phyloP scores from a whole-genome alignment of 2,888 invertebrate species.

The Zhengitettix transpicula region DNA sequence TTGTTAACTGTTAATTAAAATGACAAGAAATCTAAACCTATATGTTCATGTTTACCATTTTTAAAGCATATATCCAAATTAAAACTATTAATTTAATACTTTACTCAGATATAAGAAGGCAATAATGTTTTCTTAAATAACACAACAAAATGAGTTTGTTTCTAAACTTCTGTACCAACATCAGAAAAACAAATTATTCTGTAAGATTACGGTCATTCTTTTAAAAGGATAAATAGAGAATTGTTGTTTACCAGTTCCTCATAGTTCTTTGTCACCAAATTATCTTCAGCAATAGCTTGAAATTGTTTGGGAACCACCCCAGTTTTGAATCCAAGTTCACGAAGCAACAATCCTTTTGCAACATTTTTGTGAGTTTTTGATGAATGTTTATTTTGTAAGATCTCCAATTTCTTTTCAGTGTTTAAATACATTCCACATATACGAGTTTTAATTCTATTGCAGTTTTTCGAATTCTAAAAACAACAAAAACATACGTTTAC shows the following conservation, averaged over 20 bases:
- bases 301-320: slow-evolving; percentile 24
- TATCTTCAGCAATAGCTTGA: slow-evolving; percentile 46
- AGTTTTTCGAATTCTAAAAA: no score
- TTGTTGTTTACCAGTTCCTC: slow-evolving; percentile 38
- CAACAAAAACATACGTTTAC: no score
- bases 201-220: not conserved
- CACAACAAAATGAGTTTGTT: no score
- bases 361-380: slow-evolving; percentile 7
- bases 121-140: no score
- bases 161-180: no score
- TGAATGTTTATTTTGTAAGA: not conserved
- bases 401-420: not conserved
- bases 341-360: slow-evolving; percentile 9
- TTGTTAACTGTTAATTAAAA: no score
- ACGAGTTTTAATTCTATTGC: not conserved
- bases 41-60: no score
- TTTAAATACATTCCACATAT: not conserved
- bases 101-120: not conserved
- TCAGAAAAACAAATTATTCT: no score
- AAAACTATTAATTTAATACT: not conserved
- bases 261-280: slow-evolving; percentile 39
- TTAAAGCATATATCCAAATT: no score
- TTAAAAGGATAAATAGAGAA: slow-evolving; percentile 7
- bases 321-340: slow-evolving; percentile 10
- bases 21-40: no score